Percentiles rank a stretch among this genome's conserved stretches.
phyloP scores from a whole-genome alignment of 2,797 vertebrate genomes.

The Poeciliopsis presidionis region DNA sequence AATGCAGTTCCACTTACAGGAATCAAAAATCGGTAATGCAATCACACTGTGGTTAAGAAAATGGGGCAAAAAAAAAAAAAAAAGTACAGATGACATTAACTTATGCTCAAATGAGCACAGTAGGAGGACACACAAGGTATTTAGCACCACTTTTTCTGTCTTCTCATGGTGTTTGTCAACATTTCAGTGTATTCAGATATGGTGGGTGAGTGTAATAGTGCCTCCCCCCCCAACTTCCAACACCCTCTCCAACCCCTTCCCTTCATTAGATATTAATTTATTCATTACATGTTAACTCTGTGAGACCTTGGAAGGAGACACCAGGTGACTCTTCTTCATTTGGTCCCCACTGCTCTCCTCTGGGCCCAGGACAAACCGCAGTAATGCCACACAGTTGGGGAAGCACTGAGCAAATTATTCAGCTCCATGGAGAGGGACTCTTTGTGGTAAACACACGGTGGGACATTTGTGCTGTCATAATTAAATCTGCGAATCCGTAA shows the following conservation, averaged over 20 bases:
- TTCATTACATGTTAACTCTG: slow-evolving; percentile 86
- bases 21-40: slow-evolving; percentile 64
- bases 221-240: neutral
- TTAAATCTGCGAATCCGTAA: slow-evolving; percentile 80
- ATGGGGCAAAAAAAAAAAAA: slow-evolving; percentile 56
- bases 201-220: slow-evolving; percentile 55
- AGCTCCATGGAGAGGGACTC: slow-evolving; percentile 72
- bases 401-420: slow-evolving; percentile 79
- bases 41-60: slow-evolving; percentile 65
- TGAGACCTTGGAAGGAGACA: slow-evolving; percentile 75
- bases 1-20: slow-evolving; percentile 27
- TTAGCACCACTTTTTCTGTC: slow-evolving; percentile 67
- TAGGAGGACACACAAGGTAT: slow-evolving; percentile 65
- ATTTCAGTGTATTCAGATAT: slow-evolving; percentile 61
- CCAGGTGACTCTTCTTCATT: slow-evolving; percentile 83
- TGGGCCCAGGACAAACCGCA: slow-evolving; percentile 70
- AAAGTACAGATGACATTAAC: slow-evolving; percentile 72
- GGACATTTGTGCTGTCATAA: slow-evolving; percentile 74
- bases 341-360: slow-evolving; percentile 75
- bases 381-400: slow-evolving; percentile 79
- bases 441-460: slow-evolving; percentile 79
- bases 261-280: slow-evolving; percentile 86
- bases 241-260: slow-evolving; percentile 17
- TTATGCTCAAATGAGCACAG: slow-evolving; percentile 72
- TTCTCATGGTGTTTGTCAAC: slow-evolving; percentile 76